Base-by-base conservation (phyloP, 1,140 invertebrate genomes). In the Pogonomyrmex barbatus region DNA sequence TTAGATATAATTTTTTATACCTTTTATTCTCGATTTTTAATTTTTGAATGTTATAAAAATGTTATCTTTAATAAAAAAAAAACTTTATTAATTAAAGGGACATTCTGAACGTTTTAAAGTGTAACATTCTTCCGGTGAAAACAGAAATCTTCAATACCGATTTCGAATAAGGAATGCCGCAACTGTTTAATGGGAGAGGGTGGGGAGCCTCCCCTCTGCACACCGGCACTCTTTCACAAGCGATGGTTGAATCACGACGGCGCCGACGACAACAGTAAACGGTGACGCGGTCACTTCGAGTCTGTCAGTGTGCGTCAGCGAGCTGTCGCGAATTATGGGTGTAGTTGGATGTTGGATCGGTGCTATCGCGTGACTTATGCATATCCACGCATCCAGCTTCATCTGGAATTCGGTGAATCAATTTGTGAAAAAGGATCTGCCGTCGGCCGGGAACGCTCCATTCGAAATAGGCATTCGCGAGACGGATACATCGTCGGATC, bases 241-340 rank as follows among this genome's bases (percentile, higher is more conserved):
- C 50, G 14, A 52, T 24, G 24, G 63, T 68, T 81, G 77, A 81
- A 81, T 81, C 77, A 79, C 62, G 3, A 33, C 77, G n/a, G 4
- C 45, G 42, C 4, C 42, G 56, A 45, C 73, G 56, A 6, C 24
- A 24, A 24, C 24, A 24, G 24, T 24, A 24, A 24, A 24, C 14
- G 39, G 36, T 10, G 62, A 54, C n/a, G 62, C 47, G 47, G 50
- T 50, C n/a, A n/a, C 42, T 33, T 42, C 17, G 56, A 9, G 24
- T 47, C 39, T 24, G 8, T 63, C 60, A 24, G 77, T 81, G 50
- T 33, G 47, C 8, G 62, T 45, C 58, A 45, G 36, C 50, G 63
- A 52, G 24, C n/a, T 39, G 30, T 54, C 63, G 8, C 6, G 68
- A 4, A 2, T 50, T 5, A 54, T 4, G 9, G n/a, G 17, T 30